Base-by-base conservation (phyloP, 30 jellyfish, hydroid and myxozoan species). In the Turritopsis dohrnii region DNA sequence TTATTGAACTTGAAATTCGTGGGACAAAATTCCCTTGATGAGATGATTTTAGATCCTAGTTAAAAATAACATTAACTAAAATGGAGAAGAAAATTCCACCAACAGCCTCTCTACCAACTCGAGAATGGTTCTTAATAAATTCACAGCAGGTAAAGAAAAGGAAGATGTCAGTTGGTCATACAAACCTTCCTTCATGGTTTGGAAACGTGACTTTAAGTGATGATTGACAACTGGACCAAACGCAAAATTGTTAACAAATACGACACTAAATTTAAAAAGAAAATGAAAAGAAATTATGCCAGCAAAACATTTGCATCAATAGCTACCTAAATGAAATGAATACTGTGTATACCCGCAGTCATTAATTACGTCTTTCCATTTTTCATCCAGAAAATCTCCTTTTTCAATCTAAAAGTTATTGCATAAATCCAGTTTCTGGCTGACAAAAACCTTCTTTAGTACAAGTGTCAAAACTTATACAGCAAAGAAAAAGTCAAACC, bases 21-120 rank as follows among this genome's bases (percentile, higher is more conserved):
- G n/a, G 97, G 97, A 72, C 97, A 92, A 66, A 79, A 92, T 84
- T 92, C 97, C 30, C 97, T 83, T 23, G 97, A 92, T 23, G 97
- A 92, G 8, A 92, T 95, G 53, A 92, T 89, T 84, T 84, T 87
- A 7, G 97, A 95, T 24, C 97, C 97, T 92, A 71, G 0, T n/a
- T n/a, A n/a, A n/a, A n/a, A n/a, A n/a, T n/a, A n/a, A n/a, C n/a
- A n/a, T 13, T 41, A 41, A 3, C 60, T 41, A 41, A 41, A 21
- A 80, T 17, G 79, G 66, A 41, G 85, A 80, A 53, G 27, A 29
- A 29, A 5, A 26, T 22, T 22, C n/a, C 65, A 23, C 81, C 18
- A 20, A 72, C 29, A 29, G 7, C 29, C 27, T 69, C 23, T 22
- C n/a, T n/a, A n/a, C n/a, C n/a, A n/a, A n/a, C n/a, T n/a, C n/a